Evolutionary conservation across 2,113 vertebrate species (phyloP).

Genomic region (Reinhardtius hippoglossoides): DNA sequence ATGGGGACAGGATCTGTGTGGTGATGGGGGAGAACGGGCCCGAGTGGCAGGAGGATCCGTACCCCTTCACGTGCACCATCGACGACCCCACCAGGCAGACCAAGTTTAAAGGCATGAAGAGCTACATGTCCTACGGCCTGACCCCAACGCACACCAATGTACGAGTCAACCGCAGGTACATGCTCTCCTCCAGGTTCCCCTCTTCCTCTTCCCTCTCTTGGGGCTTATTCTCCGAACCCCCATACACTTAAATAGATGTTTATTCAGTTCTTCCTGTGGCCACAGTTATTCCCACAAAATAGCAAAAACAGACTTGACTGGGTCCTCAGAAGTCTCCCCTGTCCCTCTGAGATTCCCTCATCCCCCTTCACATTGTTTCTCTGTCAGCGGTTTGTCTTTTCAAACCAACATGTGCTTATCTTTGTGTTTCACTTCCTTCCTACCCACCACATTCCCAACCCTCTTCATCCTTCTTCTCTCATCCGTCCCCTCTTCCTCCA

Average conservation of each 20-base stretch:
- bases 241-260: slow-evolving; percentile 1
- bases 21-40: slow-evolving; percentile 90
- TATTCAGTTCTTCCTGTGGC: slow-evolving; percentile 23
- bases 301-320: slow-evolving; percentile 39
- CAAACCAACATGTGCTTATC: not conserved
- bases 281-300: slow-evolving; percentile 27
- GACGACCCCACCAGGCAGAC: slow-evolving; percentile 99
- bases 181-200: not conserved
- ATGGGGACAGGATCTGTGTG: slow-evolving; percentile 92
- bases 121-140: slow-evolving; percentile 96
- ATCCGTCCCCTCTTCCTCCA: not conserved
- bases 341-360: slow-evolving; percentile 22
- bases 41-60: slow-evolving; percentile 94
- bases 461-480: not conserved
- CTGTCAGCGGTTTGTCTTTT: slow-evolving; percentile 8
- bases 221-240: not conserved
- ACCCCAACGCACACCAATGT: slow-evolving; percentile 91
- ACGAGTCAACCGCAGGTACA: slow-evolving; percentile 90
- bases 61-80: slow-evolving; percentile 92
- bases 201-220: not conserved
- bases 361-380: slow-evolving; percentile 16
- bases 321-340: slow-evolving; percentile 23
- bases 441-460: not conserved
- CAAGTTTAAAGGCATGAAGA: slow-evolving; percentile 99
- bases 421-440: not conserved